phyloP scores from a whole-genome alignment of 2,797 vertebrate species.

The Botia kubotai region DNA sequence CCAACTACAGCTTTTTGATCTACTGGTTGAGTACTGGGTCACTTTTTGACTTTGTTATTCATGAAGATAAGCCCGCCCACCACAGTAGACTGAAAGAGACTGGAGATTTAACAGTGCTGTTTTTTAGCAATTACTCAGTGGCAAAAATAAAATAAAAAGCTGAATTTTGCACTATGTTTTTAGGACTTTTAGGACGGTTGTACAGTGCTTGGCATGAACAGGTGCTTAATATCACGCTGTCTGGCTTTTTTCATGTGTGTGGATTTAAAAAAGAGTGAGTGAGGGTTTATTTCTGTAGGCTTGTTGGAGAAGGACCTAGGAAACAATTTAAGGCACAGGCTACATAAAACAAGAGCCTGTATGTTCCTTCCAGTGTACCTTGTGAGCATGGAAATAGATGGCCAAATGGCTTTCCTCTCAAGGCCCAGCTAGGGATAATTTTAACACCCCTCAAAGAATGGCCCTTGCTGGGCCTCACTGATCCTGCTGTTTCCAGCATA shows the following conservation, averaged over 20 bases:
- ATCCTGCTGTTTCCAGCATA: slow-evolving; percentile 70
- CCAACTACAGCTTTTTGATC: slow-evolving; percentile 75
- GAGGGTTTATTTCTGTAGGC: no score
- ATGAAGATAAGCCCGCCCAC: slow-evolving; percentile 56
- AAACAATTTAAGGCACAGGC: not conserved
- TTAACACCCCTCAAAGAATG: slow-evolving; percentile 64
- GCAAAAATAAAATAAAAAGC: not conserved
- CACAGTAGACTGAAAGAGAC: slow-evolving; percentile 47
- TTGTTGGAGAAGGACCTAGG: not conserved
- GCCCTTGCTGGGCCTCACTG: slow-evolving; percentile 60
- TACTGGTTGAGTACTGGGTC: slow-evolving; percentile 37
- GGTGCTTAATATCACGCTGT: not conserved
- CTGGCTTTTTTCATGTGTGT: not conserved
- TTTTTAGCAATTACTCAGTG: not conserved
- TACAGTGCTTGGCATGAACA: not conserved
- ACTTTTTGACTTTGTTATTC: slow-evolving; percentile 43
- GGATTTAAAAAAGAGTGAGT: not conserved
- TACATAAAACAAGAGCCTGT: slow-evolving; percentile 13
- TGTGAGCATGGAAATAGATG: slow-evolving; percentile 16
- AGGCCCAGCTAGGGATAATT: slow-evolving; percentile 41
- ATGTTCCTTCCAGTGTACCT: not conserved
- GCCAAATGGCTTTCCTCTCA: slow-evolving; percentile 32
- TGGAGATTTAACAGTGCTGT: no score
- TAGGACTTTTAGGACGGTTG: not conserved
- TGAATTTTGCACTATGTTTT: not conserved